Conservation (phyloP, 1,140 invertebrate genomes). For the Hycleus phaleratus region DNA sequence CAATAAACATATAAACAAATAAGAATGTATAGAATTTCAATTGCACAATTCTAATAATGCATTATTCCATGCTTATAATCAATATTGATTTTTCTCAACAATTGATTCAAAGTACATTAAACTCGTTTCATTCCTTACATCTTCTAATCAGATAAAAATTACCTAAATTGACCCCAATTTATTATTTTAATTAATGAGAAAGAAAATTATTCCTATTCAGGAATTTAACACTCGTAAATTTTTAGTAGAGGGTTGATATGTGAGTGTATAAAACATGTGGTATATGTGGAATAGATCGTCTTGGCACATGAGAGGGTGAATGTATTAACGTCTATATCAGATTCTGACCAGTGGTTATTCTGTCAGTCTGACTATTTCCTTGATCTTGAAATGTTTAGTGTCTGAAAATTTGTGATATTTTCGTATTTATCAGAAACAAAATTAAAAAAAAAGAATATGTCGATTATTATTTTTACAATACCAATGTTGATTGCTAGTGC, state of each 20-base stretch:
- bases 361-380: constrained; percentile 25
- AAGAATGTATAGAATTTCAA: too few species aligned
- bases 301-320: constrained; percentile 30
- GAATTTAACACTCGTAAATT: constrained; percentile 29
- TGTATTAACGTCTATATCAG: constrained; percentile 37
- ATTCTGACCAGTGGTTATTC: constrained; percentile 36
- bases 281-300: constrained; percentile 21
- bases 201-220: constrained; percentile 35
- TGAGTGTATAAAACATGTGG: constrained; percentile 13
- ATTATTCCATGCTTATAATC: too few species aligned
- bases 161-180: too few species aligned
- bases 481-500: constrained; percentile 24
- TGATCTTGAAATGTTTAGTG: constrained; percentile 8
- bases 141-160: too few species aligned
- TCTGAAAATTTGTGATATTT: not conserved
- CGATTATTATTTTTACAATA: not conserved
- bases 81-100: too few species aligned
- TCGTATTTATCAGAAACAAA: not conserved
- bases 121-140: too few species aligned
- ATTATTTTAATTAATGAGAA: too few species aligned
- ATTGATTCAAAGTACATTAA: too few species aligned
- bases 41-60: too few species aligned
- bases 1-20: too few species aligned
- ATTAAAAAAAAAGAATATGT: not conserved
- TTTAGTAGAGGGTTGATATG: not conserved